Evolutionary conservation across 1,140 invertebrate species (phyloP), one percentile per base, ranked within the genome.

Genomic region (Plectus sambesii): DNA sequence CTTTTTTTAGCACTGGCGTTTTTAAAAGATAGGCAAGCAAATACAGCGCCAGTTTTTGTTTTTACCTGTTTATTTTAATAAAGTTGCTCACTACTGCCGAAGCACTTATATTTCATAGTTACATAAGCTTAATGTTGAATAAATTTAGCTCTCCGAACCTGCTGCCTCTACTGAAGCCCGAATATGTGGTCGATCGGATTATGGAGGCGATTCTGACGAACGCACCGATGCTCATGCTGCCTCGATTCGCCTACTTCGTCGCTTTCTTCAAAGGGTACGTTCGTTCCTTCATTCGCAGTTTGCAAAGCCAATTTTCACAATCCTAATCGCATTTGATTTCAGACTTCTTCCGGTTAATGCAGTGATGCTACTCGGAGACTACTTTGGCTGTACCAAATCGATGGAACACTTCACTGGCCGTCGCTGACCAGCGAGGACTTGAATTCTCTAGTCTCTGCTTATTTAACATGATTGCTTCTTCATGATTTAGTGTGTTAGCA

Each of bases 261-360:
- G 44, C 42, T 15, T 53, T 42, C 22, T 22, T 42, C 9, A 35
- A 25, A 5, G 47, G 47, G 50, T 51, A 40, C 37, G 15, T 4
- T 70, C 75, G 0, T 78, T 79, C 69, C 73, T 96, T n/a, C n/a
- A n/a, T n/a, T n/a, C n/a, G n/a, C n/a, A n/a, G n/a, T n/a, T n/a
- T n/a, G n/a, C n/a, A n/a, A n/a, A 19, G 84, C 84, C 0, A 82
- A 85, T 63, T 79, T 80, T 45, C 88, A 88, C 0, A 89, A 96
- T 60, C 82, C 96, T 51, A 87, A 93, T 0, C 89, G 84, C 2
- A 82, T 94, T n/a, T n/a, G n/a, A n/a, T 47, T 84, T 87, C 0
- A 90, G 86, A 37, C 77, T 90, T 58, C 87, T 88, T 20, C 89
- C 87, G 19, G 75, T 83, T 51, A 73, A 81, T 17, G 82, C 83